phyloP scores from a whole-genome alignment of 2,113 vertebrate species.

The Mus spicilegus region DNA sequence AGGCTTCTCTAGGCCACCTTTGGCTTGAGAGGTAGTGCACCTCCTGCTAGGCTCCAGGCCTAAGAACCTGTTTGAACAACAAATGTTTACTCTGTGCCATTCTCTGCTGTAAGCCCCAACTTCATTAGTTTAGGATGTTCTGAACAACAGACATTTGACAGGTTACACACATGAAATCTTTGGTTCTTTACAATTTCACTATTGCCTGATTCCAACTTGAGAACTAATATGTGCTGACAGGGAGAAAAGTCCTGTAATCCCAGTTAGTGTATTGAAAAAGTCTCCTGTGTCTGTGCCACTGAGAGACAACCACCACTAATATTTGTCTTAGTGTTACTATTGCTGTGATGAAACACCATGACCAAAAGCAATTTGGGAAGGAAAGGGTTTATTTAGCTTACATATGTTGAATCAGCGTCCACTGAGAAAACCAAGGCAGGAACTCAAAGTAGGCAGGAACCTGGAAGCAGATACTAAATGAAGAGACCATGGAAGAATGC shows the following conservation, averaged over 20 bases:
- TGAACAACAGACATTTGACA: not conserved
- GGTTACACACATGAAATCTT: not conserved
- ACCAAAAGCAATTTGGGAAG: not conserved
- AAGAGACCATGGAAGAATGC: not conserved
- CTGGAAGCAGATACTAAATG: not conserved
- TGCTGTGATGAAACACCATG: not conserved
- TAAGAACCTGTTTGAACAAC: not conserved
- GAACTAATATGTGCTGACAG: not conserved
- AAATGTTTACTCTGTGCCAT: not conserved
- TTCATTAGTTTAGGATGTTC: not conserved
- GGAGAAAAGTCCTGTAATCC: not conserved
- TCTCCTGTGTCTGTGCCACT: not conserved
- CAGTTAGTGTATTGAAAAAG: constrained; percentile 14
- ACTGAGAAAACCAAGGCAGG: not conserved
- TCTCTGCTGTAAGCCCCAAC: not conserved
- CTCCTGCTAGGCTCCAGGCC: not conserved
- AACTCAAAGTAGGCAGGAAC: not conserved
- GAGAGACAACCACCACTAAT: not conserved
- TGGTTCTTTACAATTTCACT: not conserved
- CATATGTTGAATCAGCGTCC: not conserved
- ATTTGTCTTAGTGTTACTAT: not conserved
- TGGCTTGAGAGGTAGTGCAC: not conserved
- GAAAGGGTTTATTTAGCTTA: not conserved
- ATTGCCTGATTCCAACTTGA: constrained; percentile 28
- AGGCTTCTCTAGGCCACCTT: not conserved